phyloP scores from a whole-genome alignment of 1,140 invertebrate genomes.

The Tetramorium alpestre region DNA sequence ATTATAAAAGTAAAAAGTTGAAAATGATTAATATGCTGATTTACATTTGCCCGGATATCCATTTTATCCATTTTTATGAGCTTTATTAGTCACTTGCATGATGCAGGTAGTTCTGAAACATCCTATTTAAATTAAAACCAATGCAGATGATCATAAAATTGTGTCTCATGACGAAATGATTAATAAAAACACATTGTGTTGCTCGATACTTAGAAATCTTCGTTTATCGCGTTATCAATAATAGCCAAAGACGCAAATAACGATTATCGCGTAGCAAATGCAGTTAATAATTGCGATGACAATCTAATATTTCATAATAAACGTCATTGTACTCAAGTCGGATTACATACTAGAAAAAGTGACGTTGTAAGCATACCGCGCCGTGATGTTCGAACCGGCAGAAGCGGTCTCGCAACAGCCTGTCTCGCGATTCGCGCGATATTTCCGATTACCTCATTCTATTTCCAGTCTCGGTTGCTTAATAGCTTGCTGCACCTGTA shows the following conservation, averaged over 20 bases:
- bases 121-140: neutral
- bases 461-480: constrained; percentile 19
- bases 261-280: neutral
- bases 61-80: neutral
- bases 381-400: neutral
- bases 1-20: neutral
- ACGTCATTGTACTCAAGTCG: neutral
- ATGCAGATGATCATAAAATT: neutral
- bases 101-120: neutral
- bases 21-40: neutral
- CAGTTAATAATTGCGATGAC: neutral
- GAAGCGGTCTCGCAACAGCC: neutral
- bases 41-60: too few relatives aligned
- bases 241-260: neutral
- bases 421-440: neutral
- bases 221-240: neutral
- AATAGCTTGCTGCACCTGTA: neutral
- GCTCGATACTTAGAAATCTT: neutral
- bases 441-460: constrained; percentile 34
- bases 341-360: constrained; percentile 17
- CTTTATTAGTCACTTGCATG: neutral
- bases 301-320: neutral
- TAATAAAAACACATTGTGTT: neutral
- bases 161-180: neutral
- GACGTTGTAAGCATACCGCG: neutral